These are phyloP conservation scores for Drosophila littoralis DNA, from an alignment of 1,140 invertebrate species.

Conservation along the genomic window DNA sequence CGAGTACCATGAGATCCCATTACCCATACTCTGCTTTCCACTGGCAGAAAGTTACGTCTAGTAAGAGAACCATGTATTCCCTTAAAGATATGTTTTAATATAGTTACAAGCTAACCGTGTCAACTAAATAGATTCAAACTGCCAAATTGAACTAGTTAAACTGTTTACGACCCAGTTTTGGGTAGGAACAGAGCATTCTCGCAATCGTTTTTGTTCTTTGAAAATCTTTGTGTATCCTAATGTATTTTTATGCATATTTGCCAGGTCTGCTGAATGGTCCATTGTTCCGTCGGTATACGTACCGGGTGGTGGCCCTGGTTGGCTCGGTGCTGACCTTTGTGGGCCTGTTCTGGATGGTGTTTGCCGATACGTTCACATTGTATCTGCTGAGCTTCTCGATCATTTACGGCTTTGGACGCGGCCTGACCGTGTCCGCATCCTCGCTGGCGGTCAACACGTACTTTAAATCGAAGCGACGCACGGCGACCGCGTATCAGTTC, in stretches of 20 bases:
- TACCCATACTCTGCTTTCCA: too few relatives aligned
- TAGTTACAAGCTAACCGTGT: too few relatives aligned
- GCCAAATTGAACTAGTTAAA: too few relatives aligned
- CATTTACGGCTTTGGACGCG: slow-evolving; percentile 86
- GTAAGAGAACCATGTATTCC: too few relatives aligned
- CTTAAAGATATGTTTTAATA: too few relatives aligned
- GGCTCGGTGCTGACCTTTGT: slow-evolving; percentile 86
- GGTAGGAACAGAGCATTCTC: too few relatives aligned
- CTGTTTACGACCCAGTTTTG: too few relatives aligned
- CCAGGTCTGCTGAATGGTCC: slow-evolving; percentile 88
- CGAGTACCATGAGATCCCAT: too few relatives aligned
- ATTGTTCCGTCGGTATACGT: slow-evolving; percentile 87
- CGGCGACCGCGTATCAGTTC: slow-evolving; percentile 86
- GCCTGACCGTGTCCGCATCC: slow-evolving; percentile 87
- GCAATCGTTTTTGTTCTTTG: too few relatives aligned
- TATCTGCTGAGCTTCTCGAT: slow-evolving; percentile 87
- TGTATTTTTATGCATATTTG: background rate
- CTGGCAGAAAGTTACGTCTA: too few relatives aligned
- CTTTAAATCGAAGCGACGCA: slow-evolving; percentile 86
- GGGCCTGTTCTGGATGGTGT: slow-evolving; percentile 86
- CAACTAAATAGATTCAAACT: too few relatives aligned
- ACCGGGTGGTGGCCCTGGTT: slow-evolving; percentile 87
- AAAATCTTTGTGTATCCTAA: background rate
- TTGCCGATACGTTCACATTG: slow-evolving; percentile 86
- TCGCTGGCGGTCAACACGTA: slow-evolving; percentile 87